A percentile compares a stretch with the other conserved stretches of the same genome.
These are phyloP conservation scores for Napeogenes inachia DNA, from an alignment of 2,888 invertebrate genomes.

Conservation along the genomic window DNA sequence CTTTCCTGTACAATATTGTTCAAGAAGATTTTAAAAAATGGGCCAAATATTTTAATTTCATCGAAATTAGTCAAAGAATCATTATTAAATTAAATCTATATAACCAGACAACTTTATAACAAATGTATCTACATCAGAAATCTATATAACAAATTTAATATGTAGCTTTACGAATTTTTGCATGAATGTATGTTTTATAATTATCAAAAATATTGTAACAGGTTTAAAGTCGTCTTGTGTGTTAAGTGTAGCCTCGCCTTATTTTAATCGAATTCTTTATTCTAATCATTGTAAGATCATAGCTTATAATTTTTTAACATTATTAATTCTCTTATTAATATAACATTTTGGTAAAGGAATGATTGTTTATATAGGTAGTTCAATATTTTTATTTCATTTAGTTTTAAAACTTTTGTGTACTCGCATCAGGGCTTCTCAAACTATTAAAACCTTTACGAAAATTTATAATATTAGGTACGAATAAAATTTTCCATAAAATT, in stretches of 20 bases:
- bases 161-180: conserved; percentile 5
- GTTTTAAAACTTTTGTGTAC: conserved; percentile 10
- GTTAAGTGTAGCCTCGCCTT: not conserved
- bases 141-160: conserved; percentile 1
- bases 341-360: not conserved
- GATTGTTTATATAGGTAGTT: conserved; percentile 15
- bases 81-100: conserved; percentile 1
- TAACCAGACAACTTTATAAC: conserved; percentile 10
- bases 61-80: not conserved
- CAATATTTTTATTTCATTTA: conserved; percentile 22
- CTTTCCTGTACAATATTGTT: too few species aligned
- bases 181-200: conserved; percentile 5
- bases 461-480: too few species aligned
- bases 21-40: too few species aligned
- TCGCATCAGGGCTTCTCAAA: conserved; percentile 1
- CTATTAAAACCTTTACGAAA: too few species aligned
- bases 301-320: not conserved
- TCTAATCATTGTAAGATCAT: not conserved
- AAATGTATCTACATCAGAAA: too few species aligned
- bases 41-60: too few species aligned
- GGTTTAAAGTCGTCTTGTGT: not conserved
- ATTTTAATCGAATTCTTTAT: not conserved
- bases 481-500: not conserved
- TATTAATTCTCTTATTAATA: not conserved
- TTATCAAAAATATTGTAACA: conserved; percentile 2